These are phyloP conservation scores for Nebria brevicollis DNA, from an alignment of 2,888 invertebrate genomes.

Conservation along the genomic window DNA sequence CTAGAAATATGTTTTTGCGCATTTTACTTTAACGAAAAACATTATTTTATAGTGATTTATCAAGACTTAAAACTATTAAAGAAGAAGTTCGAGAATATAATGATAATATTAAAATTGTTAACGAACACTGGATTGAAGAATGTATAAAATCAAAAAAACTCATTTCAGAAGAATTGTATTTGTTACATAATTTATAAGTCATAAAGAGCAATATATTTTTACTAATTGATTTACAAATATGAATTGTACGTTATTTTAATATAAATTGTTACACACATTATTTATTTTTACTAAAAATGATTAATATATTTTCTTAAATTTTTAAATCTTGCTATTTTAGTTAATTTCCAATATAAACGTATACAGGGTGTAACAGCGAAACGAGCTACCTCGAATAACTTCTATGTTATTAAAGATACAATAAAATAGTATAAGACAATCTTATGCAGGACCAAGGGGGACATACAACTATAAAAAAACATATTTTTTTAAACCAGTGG, in stretches of 20 bases:
- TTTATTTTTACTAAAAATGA: too few relatives aligned
- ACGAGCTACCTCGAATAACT: too few relatives aligned
- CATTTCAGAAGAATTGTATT: conserved; percentile 26
- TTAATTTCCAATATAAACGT: too few relatives aligned
- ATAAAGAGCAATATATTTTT: conserved; percentile 6
- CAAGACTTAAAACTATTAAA: conserved; percentile 25
- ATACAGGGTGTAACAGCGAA: too few relatives aligned
- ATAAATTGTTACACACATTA: not conserved
- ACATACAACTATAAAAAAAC: too few relatives aligned
- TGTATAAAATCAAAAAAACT: conserved; percentile 20
- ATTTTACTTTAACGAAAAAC: not conserved
- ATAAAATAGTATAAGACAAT: too few relatives aligned
- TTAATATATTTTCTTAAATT: too few relatives aligned
- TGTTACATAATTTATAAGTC: conserved; percentile 19
- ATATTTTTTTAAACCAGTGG: too few relatives aligned
- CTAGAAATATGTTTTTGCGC: conserved; percentile 9
- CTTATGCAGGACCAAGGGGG: too few relatives aligned
- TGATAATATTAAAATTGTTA: conserved; percentile 35
- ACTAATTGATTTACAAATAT: not conserved
- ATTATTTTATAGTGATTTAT: conserved; percentile 30
- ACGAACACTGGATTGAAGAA: conserved; percentile 39
- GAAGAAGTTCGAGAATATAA: conserved; percentile 22
- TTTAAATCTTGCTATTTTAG: too few relatives aligned
- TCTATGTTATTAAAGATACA: too few relatives aligned
- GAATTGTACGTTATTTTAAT: not conserved